Conservation (phyloP, 1,140 invertebrate genomes). For the Drosophila prosaltans region DNA sequence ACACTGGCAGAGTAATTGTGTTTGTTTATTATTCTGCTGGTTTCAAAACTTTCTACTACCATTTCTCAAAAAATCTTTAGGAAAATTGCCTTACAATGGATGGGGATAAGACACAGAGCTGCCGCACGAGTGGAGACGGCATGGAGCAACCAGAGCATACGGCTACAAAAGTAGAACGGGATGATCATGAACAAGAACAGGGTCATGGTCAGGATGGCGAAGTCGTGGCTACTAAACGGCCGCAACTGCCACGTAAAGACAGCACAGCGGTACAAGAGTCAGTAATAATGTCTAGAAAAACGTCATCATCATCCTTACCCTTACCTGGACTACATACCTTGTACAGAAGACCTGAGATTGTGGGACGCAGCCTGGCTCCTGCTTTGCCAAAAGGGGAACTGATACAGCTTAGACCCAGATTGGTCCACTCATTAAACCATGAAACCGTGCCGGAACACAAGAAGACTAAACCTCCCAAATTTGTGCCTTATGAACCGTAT, state of each 20-base stretch:
- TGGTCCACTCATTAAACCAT: slow-evolving; percentile 31
- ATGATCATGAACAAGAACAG: slow-evolving; percentile 13
- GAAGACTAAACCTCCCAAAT: slow-evolving; percentile 90
- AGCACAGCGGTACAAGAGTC: slow-evolving; percentile 55
- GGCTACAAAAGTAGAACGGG: slow-evolving; percentile 26
- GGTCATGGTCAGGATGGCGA: slow-evolving; percentile 26
- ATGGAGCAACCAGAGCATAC: slow-evolving; percentile 83
- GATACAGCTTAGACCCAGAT: slow-evolving; percentile 64
- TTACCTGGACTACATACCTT: slow-evolving; percentile 71
- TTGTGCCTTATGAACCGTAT: slow-evolving; percentile 95
- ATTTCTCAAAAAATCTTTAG: background rate
- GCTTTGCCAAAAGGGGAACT: slow-evolving; percentile 73
- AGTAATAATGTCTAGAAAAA: slow-evolving; percentile 33
- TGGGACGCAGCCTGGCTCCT: slow-evolving; percentile 62
- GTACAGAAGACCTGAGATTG: slow-evolving; percentile 61
- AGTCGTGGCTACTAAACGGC: slow-evolving; percentile 22
- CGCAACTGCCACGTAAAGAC: slow-evolving; percentile 53
- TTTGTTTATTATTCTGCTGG: slow-evolving; percentile 63
- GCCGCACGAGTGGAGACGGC: slow-evolving; percentile 85
- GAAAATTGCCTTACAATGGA: slow-evolving; percentile 39
- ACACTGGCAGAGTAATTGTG: slow-evolving; percentile 44
- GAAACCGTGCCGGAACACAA: slow-evolving; percentile 64
- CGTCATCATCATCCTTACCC: slow-evolving; percentile 38
- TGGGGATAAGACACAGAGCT: slow-evolving; percentile 29
- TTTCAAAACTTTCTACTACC: slow-evolving; percentile 39